Conservation (phyloP, 2,113 vertebrate genomes). For the Festucalex cinctus region DNA sequence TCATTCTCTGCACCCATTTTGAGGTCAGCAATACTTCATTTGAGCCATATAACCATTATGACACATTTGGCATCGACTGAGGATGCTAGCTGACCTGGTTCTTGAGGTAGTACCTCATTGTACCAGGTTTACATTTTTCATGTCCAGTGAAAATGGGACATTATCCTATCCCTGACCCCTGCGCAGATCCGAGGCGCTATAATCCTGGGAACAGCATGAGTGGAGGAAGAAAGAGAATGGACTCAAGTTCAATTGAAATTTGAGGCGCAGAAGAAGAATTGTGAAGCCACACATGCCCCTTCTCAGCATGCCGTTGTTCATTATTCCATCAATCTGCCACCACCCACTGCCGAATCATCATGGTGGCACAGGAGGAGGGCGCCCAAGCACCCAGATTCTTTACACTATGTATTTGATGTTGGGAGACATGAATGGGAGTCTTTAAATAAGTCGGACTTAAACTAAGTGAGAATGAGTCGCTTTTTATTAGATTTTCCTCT, state of each 20-base stretch:
- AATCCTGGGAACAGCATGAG: constrained; percentile 21
- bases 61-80: background rate
- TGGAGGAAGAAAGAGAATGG: constrained; percentile 15
- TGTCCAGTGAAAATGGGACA: background rate
- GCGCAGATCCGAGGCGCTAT: background rate
- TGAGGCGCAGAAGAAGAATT: constrained; percentile 34
- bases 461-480: constrained; percentile 7
- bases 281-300: constrained; percentile 22
- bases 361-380: constrained; percentile 27
- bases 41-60: too few species aligned
- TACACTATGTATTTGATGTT: constrained; percentile 41
- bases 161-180: background rate
- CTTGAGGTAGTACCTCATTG: background rate
- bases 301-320: constrained; percentile 52
- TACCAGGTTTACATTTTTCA: background rate
- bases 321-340: constrained; percentile 57
- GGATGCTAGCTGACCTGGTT: background rate
- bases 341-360: constrained; percentile 48
- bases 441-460: constrained; percentile 10
- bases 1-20: too few species aligned
- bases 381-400: constrained; percentile 9
- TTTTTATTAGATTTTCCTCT: constrained; percentile 10
- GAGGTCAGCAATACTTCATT: too few species aligned
- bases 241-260: constrained; percentile 18
- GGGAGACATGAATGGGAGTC: constrained; percentile 42